Evolutionary conservation across 2,888 invertebrate genomes (phyloP), one percentile per base, ranked within the genome.

Genomic region (Dynastes maya): DNA sequence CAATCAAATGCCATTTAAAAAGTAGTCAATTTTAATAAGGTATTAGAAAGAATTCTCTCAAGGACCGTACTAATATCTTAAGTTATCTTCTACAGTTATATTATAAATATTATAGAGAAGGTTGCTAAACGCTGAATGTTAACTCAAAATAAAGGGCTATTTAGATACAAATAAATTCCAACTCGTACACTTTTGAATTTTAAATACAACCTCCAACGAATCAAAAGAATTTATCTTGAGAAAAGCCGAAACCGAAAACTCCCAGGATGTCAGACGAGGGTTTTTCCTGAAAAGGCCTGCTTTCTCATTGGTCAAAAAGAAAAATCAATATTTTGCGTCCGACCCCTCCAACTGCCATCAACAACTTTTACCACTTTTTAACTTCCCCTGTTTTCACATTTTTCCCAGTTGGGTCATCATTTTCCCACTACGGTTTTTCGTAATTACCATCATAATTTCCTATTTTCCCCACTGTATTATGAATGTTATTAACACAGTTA

Each of bases 271-370:
- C 72, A 49, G 45, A n/a, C 49, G 68, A 67, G 51, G 53, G 72
- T 74, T 74, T 72, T 74, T 74, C 40, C 72, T n/a, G 63, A 11
- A 74, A 16, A 45, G 40, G 40, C 5, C 40, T 61, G 61, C 58
- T 61, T 71, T 78, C 71, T 40, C 78, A 78, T 78, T 78, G 78
- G 78, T 53, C 53, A 78, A 78, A 78, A 78, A 64, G 40, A 78
- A 78, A 78, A 78, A 78, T 78, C 78, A 78, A 78, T 78, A 78
- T 78, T 71, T 74, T 74, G 61, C 72, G 27, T n/a, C 11, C 37
- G 61, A 53, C 72, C 72, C 72, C 61, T 16, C 72, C 72, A 32
- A 45, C 61, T 45, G n/a, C 72, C 22, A 22, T 61, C 72, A 74
- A 63, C 63, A 49, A 68, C 68, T 68, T 68, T 51, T 68, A 68